Base-by-base conservation (phyloP, 2,888 invertebrate species). In the Myathropa florea region DNA sequence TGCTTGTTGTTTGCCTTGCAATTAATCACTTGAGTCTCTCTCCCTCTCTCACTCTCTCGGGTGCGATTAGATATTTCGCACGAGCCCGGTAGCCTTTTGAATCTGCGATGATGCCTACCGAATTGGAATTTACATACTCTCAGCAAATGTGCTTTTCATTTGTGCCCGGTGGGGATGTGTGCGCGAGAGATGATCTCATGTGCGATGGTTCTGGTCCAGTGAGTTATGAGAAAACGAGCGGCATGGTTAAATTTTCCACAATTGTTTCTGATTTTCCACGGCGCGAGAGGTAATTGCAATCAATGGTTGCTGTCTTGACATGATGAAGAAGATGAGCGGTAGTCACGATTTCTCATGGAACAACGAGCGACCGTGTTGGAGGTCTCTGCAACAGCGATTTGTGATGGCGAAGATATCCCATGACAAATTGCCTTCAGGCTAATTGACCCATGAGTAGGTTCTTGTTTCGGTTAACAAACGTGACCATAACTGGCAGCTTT, bases 291-390 rank as follows among this genome's bases (percentile, higher is more conserved):
- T 57, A 64, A 64, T 61, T 63, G 67, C 68, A 61, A 36, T 59
- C 59, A 23, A 57, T 33, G 57, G 64, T n/a, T 70, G 70, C 63
- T 63, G 53, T 72, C 71, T 46, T 64, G 46, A 12, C 39, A 33
- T 33, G 33, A 33, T 61, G 80, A 26, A 36, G 53, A 75, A 61
- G 68, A 70, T 53, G 18, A 26, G 64, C n/a, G n/a, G 39, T 70
- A 70, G 70, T 82, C 81, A 82, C 81, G 81, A 82, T 65, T 76
- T 82, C 70, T n/a, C 55, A 39, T 68, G n/a, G 33, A 0, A 67
- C 55, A 3, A 26, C 36, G n/a, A 33, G 59, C 18, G 33, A 21
- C 46, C 53, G 21, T n/a, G 72, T 55, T 12, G 55, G 61, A 24
- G 55, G 57, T 24, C 26, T 78, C 39, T 4, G 39, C 39, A 6